Base-by-base conservation (phyloP, 2,797 vertebrate genomes). In the Podarcis siculus region DNA sequence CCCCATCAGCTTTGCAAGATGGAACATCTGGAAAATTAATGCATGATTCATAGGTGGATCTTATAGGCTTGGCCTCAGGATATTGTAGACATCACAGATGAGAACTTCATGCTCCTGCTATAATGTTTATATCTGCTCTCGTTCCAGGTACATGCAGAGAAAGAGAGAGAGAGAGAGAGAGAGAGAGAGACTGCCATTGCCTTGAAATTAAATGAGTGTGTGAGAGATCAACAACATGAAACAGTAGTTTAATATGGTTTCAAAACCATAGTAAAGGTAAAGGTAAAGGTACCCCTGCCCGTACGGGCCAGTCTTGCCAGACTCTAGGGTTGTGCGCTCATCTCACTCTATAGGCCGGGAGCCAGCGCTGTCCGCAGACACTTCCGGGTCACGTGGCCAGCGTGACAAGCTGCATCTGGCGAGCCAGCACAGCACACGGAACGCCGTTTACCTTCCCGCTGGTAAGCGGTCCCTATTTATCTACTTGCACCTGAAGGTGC, bases 1-100 rank as follows among this genome's bases (percentile, higher is more conserved):
- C 58, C 85, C 67, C 13, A 42, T 75, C 66, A 94, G 82, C 23
- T 86, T 76, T 0, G 0, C 72, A 75, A 89, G 89, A 67, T 49
- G 27, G 89, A 89, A 84, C 86, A 94, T 86, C 90, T 95, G 92
- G 92, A 89, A 42, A 8, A 4, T 21, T 58, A 90, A 77, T 45
- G 35, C 5, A 73, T 12, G 35, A 25, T 84, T 90, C 87, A 32
- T 5, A 15, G 32, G 71, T 83, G 23, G 81, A 89, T 82, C 79
- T 83, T 80, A 55, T 8, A 80, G 89, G 35, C 55, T 61, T n/a
- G 71, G 55, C 85, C 92, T 32, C 82, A 83, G 77, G 90, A 89
- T 0, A 0, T 2, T 73, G 35, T 3, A 79, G 67, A 83, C 87
- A 77, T 7, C 27, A 83, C 89, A 94, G 90, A 89, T 88, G 83